Conservation (phyloP, 1,140 invertebrate species). For the Leptonema lineaticorne region DNA sequence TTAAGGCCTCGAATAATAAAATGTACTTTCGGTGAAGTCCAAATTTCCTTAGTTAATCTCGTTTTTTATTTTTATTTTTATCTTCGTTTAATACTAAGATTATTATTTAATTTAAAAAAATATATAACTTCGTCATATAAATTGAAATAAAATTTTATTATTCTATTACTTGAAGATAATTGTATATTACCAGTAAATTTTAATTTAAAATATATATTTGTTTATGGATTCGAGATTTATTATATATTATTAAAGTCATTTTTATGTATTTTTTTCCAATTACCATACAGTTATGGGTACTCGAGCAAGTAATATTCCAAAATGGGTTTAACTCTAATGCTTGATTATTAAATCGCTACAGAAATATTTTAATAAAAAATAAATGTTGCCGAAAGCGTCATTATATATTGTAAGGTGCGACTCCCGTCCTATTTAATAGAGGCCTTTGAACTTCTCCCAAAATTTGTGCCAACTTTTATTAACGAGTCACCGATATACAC, state of each 20-base stretch:
- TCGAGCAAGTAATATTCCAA: too few species aligned
- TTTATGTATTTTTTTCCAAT: not conserved
- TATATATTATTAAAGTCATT: not conserved
- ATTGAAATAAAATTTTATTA: too few species aligned
- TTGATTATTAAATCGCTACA: not conserved
- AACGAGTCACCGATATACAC: not conserved
- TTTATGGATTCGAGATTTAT: too few species aligned
- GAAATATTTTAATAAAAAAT: not conserved
- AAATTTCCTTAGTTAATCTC: too few species aligned
- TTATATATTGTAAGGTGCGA: not conserved
- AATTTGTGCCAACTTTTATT: slow-evolving; percentile 6
- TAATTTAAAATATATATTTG: too few species aligned
- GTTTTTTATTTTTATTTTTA: too few species aligned
- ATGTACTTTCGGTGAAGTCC: not conserved
- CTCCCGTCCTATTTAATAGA: not conserved
- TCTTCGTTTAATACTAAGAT: too few species aligned
- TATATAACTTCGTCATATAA: not conserved
- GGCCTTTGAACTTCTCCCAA: slow-evolving; percentile 2
- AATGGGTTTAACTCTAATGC: not conserved
- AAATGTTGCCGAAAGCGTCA: not conserved
- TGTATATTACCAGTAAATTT: not conserved
- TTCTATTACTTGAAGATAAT: not conserved
- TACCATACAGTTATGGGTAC: not conserved
- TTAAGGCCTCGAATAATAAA: not conserved
- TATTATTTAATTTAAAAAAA: not conserved